These are phyloP conservation scores for Bombus sylvicola DNA, from an alignment of 1,140 invertebrate species.

Conservation along the genomic window DNA sequence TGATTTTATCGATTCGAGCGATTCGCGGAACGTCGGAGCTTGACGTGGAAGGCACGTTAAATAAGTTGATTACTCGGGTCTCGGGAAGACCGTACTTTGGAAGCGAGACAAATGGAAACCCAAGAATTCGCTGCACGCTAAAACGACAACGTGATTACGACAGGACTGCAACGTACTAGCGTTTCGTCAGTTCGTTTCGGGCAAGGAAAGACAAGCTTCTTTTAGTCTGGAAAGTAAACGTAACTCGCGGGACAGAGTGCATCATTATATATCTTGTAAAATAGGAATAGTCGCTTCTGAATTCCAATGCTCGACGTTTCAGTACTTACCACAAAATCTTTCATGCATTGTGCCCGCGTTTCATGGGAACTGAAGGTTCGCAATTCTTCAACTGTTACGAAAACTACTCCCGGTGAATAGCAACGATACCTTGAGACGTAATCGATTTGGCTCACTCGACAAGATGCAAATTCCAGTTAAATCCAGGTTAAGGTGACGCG, in stretches of 20 bases:
- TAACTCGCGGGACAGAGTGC: no score
- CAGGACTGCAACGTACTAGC: background rate
- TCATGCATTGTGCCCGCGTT: background rate
- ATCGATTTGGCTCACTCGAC: background rate
- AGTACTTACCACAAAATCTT: background rate
- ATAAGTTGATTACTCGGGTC: background rate
- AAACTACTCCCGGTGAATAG: background rate
- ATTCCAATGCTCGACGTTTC: background rate
- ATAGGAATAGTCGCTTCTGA: no score
- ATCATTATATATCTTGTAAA: background rate
- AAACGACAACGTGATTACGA: slow-evolving; percentile 17
- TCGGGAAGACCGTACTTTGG: background rate
- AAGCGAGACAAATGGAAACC: background rate
- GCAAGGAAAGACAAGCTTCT: background rate
- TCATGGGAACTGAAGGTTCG: background rate
- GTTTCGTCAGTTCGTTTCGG: background rate
- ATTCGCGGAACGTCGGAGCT: background rate
- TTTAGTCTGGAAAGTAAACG: background rate
- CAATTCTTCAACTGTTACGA: background rate
- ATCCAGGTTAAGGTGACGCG: background rate
- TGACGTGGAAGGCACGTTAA: background rate
- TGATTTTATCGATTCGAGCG: background rate
- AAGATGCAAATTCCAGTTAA: background rate
- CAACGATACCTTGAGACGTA: background rate
- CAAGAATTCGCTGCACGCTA: background rate